Evolutionary conservation across 1,140 invertebrate genomes (phyloP).

Genomic region (Lutraria rhynchaena): DNA sequence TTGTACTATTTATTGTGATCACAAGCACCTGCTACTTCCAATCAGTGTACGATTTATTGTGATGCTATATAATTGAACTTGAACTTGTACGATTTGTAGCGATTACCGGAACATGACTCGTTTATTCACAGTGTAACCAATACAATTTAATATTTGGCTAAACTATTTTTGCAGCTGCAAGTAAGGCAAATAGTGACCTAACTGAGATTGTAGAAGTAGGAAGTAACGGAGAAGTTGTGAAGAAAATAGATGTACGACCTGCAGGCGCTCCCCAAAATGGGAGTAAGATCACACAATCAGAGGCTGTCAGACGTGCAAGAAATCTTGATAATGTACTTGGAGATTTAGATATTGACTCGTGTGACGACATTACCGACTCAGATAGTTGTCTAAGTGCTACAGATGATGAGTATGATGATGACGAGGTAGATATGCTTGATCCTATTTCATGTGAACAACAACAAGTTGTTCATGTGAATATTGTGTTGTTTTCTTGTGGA

Average conservation of each 20-base stretch:
- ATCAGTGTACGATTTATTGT: no score
- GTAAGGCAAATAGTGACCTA: constrained; percentile 11
- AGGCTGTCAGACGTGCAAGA: background rate
- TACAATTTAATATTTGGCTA: no score
- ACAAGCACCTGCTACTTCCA: no score
- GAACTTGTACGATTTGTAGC: no score
- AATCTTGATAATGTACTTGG: background rate
- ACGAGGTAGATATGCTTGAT: background rate
- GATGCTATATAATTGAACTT: background rate
- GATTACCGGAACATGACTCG: no score
- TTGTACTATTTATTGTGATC: no score
- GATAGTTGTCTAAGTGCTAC: constrained; percentile 4
- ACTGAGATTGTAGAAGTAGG: constrained; percentile 29
- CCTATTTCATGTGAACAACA: no score
- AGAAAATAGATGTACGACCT: constrained; percentile 18
- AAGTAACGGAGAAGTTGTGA: background rate
- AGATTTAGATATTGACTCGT: background rate
- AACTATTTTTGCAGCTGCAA: background rate
- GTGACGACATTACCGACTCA: background rate
- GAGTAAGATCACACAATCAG: background rate
- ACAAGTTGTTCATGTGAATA: no score
- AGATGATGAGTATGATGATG: background rate
- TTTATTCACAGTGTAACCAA: no score
- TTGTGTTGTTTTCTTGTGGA: no score
- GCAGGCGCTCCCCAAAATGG: constrained; percentile 1